phyloP scores from a whole-genome alignment of 37 sponge, comb jelly and placozoan genomes.

The Aphrocallistes beatrix region DNA sequence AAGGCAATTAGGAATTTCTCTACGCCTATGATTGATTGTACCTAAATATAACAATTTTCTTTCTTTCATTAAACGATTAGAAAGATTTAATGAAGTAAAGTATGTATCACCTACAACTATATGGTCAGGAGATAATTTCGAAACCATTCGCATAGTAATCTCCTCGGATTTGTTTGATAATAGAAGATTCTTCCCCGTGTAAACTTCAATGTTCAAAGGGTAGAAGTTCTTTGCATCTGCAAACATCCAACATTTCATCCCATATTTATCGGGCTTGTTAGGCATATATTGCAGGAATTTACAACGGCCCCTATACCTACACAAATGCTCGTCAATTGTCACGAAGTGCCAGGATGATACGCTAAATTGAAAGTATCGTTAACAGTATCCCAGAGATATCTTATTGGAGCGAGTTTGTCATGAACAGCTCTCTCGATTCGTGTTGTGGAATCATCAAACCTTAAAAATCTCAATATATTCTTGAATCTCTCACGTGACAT shows the following conservation, averaged over 20 bases:
- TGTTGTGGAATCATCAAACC: not conserved
- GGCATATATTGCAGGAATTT: not conserved
- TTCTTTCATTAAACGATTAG: not conserved
- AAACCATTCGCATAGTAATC: not conserved
- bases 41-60: not conserved
- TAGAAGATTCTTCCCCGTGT: not conserved
- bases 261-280: not conserved
- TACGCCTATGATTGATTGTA: not conserved
- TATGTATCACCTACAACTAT: not conserved
- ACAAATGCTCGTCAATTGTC: not conserved
- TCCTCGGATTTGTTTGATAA: not conserved
- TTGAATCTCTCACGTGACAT: not conserved
- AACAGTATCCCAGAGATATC: not conserved
- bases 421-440: not conserved
- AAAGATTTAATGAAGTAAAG: not conserved
- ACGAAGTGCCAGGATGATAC: not conserved
- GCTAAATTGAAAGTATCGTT: not conserved
- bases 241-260: not conserved
- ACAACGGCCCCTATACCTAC: not conserved
- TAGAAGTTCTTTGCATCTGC: not conserved
- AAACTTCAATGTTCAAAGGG: not conserved
- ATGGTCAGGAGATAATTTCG: not conserved
- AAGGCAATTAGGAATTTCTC: not conserved
- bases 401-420: not conserved
- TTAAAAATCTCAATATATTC: not conserved